Evolutionary conservation across 92 coral and sea anemone genomes (phyloP).

Genomic region (Virgularia gustaviana): DNA sequence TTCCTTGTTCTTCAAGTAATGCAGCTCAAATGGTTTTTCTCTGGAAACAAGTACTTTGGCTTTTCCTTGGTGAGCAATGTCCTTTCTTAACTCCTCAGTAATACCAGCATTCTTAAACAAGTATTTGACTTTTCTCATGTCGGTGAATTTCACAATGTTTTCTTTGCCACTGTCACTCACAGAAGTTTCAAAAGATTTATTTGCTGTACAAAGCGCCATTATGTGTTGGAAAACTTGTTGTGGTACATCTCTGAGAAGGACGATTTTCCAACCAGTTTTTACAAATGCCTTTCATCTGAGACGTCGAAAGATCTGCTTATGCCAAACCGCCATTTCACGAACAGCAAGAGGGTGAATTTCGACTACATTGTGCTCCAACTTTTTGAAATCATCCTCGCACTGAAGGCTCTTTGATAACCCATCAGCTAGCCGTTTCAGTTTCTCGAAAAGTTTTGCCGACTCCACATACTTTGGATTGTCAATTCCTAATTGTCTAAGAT

Average conservation of each 20-base stretch:
- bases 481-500: conserved; percentile 7
- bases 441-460: neutral
- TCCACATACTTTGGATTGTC: neutral
- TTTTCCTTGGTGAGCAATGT: neutral
- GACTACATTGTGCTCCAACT: neutral
- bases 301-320: neutral
- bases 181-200: neutral
- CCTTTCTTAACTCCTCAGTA: neutral
- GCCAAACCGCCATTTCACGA: neutral
- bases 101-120: neutral
- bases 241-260: neutral
- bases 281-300: neutral
- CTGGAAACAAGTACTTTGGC: neutral
- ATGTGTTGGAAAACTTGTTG: conserved; percentile 2
- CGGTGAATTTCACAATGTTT: conserved; percentile 4
- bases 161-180: neutral
- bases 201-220: neutral
- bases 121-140: neutral
- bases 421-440: neutral
- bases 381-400: neutral
- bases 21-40: neutral
- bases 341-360: neutral
- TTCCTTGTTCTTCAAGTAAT: conserved; percentile 1
- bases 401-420: neutral
- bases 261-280: conserved; percentile 1